Conservation (phyloP, 2,797 vertebrate species). For the Centropyge bicolor region DNA sequence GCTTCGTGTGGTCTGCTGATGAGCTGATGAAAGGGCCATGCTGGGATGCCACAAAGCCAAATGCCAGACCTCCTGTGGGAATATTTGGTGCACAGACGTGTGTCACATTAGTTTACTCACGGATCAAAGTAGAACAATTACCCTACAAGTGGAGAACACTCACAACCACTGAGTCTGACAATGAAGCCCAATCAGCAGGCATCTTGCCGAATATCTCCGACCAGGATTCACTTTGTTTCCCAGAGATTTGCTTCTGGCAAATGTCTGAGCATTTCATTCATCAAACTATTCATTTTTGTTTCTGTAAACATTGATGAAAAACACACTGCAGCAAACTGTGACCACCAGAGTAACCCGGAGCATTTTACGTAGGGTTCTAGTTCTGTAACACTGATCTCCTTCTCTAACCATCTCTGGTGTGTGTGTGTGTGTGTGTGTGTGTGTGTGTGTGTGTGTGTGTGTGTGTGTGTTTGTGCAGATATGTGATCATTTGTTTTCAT, state of each 20-base stretch:
- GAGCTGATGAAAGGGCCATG: slow-evolving; percentile 11
- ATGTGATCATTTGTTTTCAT: not conserved
- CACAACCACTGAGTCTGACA: too few species aligned
- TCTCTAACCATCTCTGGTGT: not conserved
- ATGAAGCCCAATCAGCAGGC: not conserved
- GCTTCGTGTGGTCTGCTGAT: slow-evolving; percentile 6
- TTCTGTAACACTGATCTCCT: not conserved
- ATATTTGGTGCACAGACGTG: not conserved
- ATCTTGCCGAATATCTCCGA: not conserved
- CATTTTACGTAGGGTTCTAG: too few species aligned
- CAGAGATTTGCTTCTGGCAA: not conserved
- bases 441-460: not conserved
- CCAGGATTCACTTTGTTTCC: not conserved
- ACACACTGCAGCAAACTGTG: not conserved
- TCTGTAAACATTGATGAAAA: too few species aligned
- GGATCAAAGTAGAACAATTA: not conserved
- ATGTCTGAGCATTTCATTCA: not conserved
- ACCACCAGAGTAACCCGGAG: not conserved
- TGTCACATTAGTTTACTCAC: not conserved
- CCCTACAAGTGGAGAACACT: not conserved
- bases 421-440: not conserved
- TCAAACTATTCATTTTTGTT: too few species aligned
- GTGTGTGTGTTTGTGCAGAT: not conserved
- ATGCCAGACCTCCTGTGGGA: not conserved
- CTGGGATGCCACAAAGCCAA: not conserved